phyloP scores from a whole-genome alignment of 2,113 vertebrate genomes.

The Myiozetetes cayanensis region DNA sequence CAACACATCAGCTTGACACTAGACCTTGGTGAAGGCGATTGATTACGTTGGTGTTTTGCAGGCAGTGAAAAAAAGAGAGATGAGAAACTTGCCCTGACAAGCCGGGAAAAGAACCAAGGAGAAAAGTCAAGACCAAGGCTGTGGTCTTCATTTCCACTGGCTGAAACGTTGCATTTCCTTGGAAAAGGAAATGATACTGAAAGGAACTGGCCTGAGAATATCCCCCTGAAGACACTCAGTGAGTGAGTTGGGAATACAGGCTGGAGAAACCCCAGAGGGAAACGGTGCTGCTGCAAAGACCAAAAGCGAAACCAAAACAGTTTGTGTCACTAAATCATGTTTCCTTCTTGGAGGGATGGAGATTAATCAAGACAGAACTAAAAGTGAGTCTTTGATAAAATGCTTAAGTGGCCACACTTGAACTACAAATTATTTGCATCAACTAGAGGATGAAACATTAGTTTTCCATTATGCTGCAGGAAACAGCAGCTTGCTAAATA shows the following conservation, averaged over 20 bases:
- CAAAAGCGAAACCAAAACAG: background rate
- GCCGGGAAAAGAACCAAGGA: background rate
- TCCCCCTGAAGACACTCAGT: background rate
- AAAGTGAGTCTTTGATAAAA: constrained; percentile 56
- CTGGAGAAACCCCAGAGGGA: background rate
- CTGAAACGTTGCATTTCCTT: background rate
- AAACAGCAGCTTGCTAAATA: constrained; percentile 72
- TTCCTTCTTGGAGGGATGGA: background rate
- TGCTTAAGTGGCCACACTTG: constrained; percentile 37
- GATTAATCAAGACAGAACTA: constrained; percentile 25
- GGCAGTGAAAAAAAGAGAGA: background rate
- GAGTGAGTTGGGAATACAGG: background rate
- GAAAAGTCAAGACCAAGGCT: background rate
- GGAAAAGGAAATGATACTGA: background rate
- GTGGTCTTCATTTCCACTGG: background rate
- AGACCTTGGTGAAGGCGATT: background rate
- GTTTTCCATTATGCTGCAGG: constrained; percentile 62
- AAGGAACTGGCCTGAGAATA: background rate
- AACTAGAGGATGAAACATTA: constrained; percentile 64
- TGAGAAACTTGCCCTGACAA: background rate
- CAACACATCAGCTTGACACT: background rate
- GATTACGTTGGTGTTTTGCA: background rate
- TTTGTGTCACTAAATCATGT: background rate
- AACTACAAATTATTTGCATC: constrained; percentile 52
- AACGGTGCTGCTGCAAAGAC: background rate